Conservation (phyloP, 2,113 vertebrate species). For the Corvus cornix region DNA sequence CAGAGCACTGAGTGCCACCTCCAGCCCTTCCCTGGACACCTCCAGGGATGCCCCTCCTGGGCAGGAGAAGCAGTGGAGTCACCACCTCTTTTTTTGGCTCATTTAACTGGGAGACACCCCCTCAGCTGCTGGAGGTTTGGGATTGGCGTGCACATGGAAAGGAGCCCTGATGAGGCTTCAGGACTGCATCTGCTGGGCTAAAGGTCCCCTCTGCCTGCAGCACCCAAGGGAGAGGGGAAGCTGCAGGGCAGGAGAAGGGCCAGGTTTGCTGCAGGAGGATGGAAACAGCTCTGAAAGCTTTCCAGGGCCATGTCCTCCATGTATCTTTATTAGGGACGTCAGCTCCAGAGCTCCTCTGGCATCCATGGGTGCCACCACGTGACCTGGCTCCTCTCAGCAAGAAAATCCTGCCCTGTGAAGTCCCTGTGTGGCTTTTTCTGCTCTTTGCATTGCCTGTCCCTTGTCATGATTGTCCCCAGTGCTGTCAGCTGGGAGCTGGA, state of each 20-base stretch:
- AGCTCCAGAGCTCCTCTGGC: neutral
- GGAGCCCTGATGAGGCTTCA: neutral
- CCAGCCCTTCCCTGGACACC: too few relatives aligned
- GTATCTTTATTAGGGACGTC: neutral
- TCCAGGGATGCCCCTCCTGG: too few relatives aligned
- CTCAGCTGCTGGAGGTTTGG: too few relatives aligned
- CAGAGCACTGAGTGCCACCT: too few relatives aligned
- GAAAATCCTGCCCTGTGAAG: neutral
- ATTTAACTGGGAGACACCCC: too few relatives aligned
- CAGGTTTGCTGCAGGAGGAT: neutral
- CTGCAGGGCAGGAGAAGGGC: neutral
- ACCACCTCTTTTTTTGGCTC: too few relatives aligned
- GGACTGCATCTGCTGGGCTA: neutral
- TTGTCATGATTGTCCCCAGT: neutral
- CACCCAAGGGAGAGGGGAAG: neutral
- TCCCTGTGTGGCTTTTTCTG: neutral
- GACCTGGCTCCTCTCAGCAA: neutral
- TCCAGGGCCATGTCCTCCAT: neutral
- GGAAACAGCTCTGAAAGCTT: neutral
- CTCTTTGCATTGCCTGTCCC: neutral
- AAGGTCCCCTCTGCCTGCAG: neutral
- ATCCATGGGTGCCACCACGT: neutral
- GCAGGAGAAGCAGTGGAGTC: too few relatives aligned
- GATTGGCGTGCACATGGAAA: too few relatives aligned
- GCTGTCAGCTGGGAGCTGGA: neutral